Evolutionary conservation across 2,797 vertebrate genomes (phyloP).

Genomic region (Leucoraja ocellata): DNA sequence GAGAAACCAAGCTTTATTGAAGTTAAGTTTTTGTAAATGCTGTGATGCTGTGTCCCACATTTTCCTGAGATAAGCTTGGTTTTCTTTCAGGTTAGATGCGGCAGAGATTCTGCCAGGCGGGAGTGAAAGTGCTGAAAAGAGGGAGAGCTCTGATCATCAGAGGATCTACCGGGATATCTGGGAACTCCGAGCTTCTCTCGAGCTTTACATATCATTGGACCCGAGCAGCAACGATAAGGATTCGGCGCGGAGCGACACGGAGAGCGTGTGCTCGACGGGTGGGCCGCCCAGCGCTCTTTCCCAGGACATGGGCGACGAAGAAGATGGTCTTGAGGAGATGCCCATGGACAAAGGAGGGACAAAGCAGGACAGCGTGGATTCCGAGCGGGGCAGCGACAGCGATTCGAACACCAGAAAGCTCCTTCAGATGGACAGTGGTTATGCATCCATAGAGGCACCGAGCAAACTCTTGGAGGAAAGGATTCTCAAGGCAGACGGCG

Average conservation of each 20-base stretch:
- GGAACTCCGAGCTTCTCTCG: constrained; percentile 84
- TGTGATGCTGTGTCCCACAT: constrained; percentile 34
- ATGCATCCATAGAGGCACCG: constrained; percentile 88
- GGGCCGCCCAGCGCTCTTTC: constrained; percentile 58
- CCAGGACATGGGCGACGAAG: constrained; percentile 65
- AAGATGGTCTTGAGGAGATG: constrained; percentile 46
- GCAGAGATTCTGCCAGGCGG: constrained; percentile 66
- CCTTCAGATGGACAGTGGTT: constrained; percentile 96
- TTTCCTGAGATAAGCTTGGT: constrained; percentile 34
- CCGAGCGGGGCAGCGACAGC: constrained; percentile 60
- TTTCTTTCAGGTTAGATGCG: constrained; percentile 73
- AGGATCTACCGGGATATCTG: constrained; percentile 85
- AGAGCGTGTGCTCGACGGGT: constrained; percentile 56
- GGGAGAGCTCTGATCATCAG: constrained; percentile 62
- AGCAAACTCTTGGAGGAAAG: constrained; percentile 69
- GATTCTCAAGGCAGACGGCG: constrained; percentile 54
- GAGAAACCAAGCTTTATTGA: constrained; percentile 9
- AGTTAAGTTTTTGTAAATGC: constrained; percentile 32
- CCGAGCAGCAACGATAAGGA: constrained; percentile 85
- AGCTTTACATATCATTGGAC: constrained; percentile 77
- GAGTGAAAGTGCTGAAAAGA: constrained; percentile 55
- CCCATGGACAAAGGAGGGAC: constrained; percentile 51
- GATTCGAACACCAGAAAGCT: constrained; percentile 77
- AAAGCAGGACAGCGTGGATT: constrained; percentile 61
- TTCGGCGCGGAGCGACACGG: constrained; percentile 80